Conservation (phyloP, 92 coral and sea anemone genomes). For the Epizoanthus scotinus region DNA sequence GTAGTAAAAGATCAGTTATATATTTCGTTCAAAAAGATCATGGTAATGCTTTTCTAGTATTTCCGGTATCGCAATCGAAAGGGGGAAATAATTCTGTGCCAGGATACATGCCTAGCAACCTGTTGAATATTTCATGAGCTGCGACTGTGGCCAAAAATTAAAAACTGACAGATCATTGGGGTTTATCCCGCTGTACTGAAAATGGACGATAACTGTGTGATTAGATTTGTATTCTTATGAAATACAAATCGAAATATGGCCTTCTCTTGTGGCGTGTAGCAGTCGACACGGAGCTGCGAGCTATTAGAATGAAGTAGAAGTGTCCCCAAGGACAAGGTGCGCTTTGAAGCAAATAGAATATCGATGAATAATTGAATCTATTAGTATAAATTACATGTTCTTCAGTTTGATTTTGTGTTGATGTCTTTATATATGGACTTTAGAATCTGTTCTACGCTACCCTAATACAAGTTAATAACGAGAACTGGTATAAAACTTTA, state of each 20-base stretch:
- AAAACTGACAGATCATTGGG: neutral
- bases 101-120: constrained; percentile 10
- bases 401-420: neutral
- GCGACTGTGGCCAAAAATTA: neutral
- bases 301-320: neutral
- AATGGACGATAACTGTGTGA: neutral
- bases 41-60: too few species aligned
- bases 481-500: too few species aligned
- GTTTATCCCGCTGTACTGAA: neutral
- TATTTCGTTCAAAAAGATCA: too few species aligned
- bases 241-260: neutral
- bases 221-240: neutral
- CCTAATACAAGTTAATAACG: too few species aligned
- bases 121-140: neutral
- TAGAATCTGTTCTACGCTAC: too few species aligned
- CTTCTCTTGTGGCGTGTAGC: neutral
- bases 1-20: too few species aligned
- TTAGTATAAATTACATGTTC: neutral
- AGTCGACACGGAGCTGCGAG: neutral
- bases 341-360: neutral
- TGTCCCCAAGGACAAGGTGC: neutral
- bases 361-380: neutral
- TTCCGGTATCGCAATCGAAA: too few species aligned
- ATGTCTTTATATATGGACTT: neutral
- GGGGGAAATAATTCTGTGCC: neutral